Percentiles rank a stretch among this genome's conserved stretches.
Conservation (phyloP, 2,888 invertebrate genomes). For the Melikaiella ostensackeni region DNA sequence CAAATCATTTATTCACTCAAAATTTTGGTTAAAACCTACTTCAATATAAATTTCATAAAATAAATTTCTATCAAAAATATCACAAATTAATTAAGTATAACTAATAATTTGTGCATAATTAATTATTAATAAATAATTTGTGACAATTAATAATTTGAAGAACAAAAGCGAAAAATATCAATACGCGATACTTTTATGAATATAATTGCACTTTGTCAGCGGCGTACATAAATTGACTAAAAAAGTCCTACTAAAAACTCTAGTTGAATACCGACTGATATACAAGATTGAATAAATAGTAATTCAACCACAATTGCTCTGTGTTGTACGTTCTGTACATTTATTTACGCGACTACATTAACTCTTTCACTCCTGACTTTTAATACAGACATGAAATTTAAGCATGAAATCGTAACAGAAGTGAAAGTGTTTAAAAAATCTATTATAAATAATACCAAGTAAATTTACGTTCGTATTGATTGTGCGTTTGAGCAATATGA, state of each 20-base stretch:
- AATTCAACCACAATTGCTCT: conserved; percentile 1
- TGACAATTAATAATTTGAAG: neutral
- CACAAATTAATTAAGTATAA: neutral
- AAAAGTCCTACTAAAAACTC: conserved; percentile 8
- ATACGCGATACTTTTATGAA: neutral
- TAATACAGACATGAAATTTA: conserved; percentile 17
- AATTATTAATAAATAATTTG: neutral
- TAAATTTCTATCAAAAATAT: neutral
- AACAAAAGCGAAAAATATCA: neutral
- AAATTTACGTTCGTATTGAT: conserved; percentile 24
- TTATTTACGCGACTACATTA: conserved; percentile 17
- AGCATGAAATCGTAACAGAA: conserved; percentile 15
- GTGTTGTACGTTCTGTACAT: conserved; percentile 4
- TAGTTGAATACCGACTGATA: conserved; percentile 8
- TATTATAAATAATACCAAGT: conserved; percentile 36
- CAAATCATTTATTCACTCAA: neutral
- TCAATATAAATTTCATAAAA: neutral
- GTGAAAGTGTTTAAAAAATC: conserved; percentile 25
- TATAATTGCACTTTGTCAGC: conserved; percentile 16
- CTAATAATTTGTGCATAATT: neutral
- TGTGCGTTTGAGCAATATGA: conserved; percentile 38
- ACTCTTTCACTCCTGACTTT: conserved; percentile 20
- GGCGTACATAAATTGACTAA: conserved; percentile 8
- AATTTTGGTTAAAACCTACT: neutral
- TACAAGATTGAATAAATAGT: conserved; percentile 20